Evolutionary conservation across 2,113 vertebrate genomes (phyloP).

Genomic region (Syrrhaptes paradoxus): DNA sequence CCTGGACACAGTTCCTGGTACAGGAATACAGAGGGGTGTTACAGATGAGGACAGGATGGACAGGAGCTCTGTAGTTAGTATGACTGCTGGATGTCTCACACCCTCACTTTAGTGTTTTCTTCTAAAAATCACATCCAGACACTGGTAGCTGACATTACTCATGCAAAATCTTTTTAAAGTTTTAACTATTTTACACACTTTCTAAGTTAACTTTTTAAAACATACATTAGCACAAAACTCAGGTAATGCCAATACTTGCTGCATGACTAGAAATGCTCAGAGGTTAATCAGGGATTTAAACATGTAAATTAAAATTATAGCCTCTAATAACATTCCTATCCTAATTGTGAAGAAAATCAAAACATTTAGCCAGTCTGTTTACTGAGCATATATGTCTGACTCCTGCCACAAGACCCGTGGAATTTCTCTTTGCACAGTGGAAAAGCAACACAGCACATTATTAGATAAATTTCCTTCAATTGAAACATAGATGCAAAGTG

Average conservation of each 20-base stretch:
- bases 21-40: too few relatives aligned
- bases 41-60: too few relatives aligned
- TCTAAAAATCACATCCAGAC: neutral
- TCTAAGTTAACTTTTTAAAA: neutral
- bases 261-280: neutral
- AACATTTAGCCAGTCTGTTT: slow-evolving; percentile 5
- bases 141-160: neutral
- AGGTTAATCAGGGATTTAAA: neutral
- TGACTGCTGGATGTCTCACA: neutral
- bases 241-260: neutral
- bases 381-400: neutral
- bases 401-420: neutral
- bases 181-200: neutral
- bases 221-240: neutral
- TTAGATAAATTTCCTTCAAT: neutral
- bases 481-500: neutral
- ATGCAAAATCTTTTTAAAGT: neutral
- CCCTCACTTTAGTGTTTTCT: neutral
- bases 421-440: neutral
- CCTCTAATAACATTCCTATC: neutral
- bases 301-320: neutral
- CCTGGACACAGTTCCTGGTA: neutral
- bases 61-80: neutral
- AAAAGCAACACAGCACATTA: neutral
- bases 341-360: neutral